Evolutionary conservation across 2,888 invertebrate species (phyloP).

Genomic region (Eretmocerus hayati): DNA sequence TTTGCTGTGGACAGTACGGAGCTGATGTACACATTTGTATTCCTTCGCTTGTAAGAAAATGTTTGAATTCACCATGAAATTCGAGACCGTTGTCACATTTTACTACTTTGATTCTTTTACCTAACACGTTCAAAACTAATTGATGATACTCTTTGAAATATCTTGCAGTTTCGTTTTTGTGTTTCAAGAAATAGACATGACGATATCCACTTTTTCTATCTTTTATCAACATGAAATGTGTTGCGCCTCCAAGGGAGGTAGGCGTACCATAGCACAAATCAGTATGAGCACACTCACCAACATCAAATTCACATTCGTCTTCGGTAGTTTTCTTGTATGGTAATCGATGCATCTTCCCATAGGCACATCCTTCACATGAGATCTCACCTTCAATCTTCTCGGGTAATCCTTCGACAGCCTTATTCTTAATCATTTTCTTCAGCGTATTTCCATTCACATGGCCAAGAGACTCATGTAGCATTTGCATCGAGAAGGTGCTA

Average conservation of each 20-base stretch:
- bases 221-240: slow-evolving; percentile 30
- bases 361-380: slow-evolving; percentile 26
- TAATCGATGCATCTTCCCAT: slow-evolving; percentile 27
- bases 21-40: slow-evolving; percentile 18
- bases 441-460: no score
- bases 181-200: no score
- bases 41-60: slow-evolving; percentile 2
- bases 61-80: slow-evolving; percentile 5
- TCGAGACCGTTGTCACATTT: slow-evolving; percentile 16
- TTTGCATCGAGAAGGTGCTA: no score
- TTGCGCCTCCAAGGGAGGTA: slow-evolving; percentile 27
- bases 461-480: no score
- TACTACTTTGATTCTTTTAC: slow-evolving; percentile 4
- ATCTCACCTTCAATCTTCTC: no score
- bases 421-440: no score
- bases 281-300: slow-evolving; percentile 27
- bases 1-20: slow-evolving; percentile 22
- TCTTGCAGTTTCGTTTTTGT: slow-evolving; percentile 17
- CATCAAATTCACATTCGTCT: slow-evolving; percentile 14
- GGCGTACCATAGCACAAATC: slow-evolving; percentile 28
- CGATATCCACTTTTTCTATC: slow-evolving; percentile 29
- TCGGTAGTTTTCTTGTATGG: slow-evolving; percentile 20
- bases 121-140: slow-evolving; percentile 10
- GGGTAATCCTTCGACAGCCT: no score
- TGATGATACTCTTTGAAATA: slow-evolving; percentile 9